Evolutionary conservation across 2,797 vertebrate species (phyloP).

Genomic region (Sebastes iracundus): DNA sequence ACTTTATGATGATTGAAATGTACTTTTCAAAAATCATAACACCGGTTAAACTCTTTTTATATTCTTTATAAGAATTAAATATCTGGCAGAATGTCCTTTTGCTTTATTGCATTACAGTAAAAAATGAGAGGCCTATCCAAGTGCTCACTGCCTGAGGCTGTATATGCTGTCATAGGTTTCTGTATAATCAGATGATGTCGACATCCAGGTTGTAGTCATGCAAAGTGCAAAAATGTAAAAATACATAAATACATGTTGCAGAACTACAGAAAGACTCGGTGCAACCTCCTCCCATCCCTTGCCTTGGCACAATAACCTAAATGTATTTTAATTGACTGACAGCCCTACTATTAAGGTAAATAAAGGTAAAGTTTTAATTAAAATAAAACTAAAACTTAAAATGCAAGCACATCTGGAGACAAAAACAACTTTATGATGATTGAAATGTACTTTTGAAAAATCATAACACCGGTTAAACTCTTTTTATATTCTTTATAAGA

Average conservation of each 20-base stretch:
- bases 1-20: neutral
- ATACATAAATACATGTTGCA: too few relatives aligned
- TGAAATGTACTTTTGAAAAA: neutral
- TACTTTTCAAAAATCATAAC: neutral
- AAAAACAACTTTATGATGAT: neutral
- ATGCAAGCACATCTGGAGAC: neutral
- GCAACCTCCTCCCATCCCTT: too few relatives aligned
- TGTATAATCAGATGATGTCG: constrained; percentile 13
- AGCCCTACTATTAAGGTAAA: too few relatives aligned
- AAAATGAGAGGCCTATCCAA: too few relatives aligned
- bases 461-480: neutral
- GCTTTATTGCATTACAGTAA: neutral
- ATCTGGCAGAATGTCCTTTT: neutral
- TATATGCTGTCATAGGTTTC: neutral
- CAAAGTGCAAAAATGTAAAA: too few relatives aligned
- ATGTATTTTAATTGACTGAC: too few relatives aligned
- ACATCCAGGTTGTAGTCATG: neutral
- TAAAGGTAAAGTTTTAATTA: neutral
- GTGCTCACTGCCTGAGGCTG: neutral
- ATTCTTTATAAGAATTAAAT: neutral
- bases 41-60: neutral
- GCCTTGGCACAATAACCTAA: too few relatives aligned
- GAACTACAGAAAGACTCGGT: too few relatives aligned
- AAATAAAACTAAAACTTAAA: neutral
- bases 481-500: too few relatives aligned